These are phyloP conservation scores for Leptothorax acervorum DNA, from an alignment of 2,888 invertebrate genomes.

Conservation along the genomic window DNA sequence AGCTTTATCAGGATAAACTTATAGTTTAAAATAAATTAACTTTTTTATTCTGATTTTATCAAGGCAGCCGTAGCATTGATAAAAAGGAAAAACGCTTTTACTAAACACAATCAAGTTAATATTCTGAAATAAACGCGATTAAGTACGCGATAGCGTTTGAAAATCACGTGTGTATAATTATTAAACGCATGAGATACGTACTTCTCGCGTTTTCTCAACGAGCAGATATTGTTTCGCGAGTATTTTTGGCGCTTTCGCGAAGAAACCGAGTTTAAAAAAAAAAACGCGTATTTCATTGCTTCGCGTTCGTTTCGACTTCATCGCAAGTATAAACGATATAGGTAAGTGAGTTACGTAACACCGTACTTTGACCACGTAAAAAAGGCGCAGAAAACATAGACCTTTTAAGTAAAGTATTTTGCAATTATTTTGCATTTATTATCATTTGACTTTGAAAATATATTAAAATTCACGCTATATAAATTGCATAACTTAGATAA, in stretches of 20 bases:
- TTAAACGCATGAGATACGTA: background rate
- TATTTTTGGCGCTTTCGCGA: background rate
- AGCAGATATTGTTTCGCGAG: background rate
- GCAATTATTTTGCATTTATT: background rate
- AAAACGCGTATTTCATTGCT: background rate
- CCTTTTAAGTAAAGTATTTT: background rate
- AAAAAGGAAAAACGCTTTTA: background rate
- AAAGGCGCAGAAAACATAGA: background rate
- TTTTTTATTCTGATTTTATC: background rate
- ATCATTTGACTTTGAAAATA: background rate
- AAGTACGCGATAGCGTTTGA: background rate
- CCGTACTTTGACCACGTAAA: background rate
- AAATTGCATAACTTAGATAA: background rate
- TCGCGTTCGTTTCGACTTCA: background rate
- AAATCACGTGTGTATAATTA: constrained; percentile 14
- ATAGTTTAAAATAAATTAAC: background rate
- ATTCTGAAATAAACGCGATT: constrained; percentile 12
- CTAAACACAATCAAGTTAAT: background rate
- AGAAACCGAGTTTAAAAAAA: background rate
- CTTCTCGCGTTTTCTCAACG: background rate
- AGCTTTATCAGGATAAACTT: background rate
- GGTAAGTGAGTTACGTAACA: background rate
- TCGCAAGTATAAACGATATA: constrained; percentile 11
- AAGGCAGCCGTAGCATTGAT: background rate
- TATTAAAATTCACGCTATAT: background rate